Evolutionary conservation across 2,888 invertebrate species (phyloP).

Genomic region (Alitta virens): DNA sequence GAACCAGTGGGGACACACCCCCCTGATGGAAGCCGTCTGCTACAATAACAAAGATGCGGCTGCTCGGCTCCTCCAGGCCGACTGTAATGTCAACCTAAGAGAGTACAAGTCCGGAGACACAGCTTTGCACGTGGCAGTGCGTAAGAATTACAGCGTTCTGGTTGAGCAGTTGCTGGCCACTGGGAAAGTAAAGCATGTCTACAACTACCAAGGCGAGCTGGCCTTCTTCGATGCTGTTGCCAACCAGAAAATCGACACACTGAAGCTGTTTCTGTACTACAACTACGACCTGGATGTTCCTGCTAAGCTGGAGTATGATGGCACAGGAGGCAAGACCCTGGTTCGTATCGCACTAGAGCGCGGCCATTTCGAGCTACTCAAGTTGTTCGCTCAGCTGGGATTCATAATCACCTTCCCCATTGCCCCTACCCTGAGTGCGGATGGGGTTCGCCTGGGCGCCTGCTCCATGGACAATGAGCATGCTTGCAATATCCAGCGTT

Average conservation of each 20-base stretch:
- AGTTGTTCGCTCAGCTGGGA: constrained; percentile 48
- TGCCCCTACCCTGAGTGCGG: background rate
- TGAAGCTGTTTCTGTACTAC: constrained; percentile 49
- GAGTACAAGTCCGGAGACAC: constrained; percentile 56
- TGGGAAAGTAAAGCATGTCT: constrained; percentile 51
- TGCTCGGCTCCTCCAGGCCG: constrained; percentile 39
- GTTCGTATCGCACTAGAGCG: constrained; percentile 52
- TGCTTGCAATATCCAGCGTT: constrained; percentile 41
- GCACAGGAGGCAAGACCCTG: constrained; percentile 30
- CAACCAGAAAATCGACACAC: constrained; percentile 52
- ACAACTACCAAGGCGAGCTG: constrained; percentile 55
- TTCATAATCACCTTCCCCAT: constrained; percentile 33
- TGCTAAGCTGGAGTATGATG: constrained; percentile 51
- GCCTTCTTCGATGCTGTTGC: constrained; percentile 53
- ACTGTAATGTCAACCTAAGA: constrained; percentile 52
- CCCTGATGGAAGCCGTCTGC: constrained; percentile 55
- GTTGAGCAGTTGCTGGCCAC: constrained; percentile 47
- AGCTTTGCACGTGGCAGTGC: constrained; percentile 54
- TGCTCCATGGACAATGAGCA: constrained; percentile 41
- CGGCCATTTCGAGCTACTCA: constrained; percentile 51
- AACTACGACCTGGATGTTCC: constrained; percentile 55
- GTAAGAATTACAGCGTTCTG: constrained; percentile 53
- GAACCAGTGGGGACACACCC: constrained; percentile 56
- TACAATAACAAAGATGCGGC: constrained; percentile 56
- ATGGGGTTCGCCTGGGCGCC: constrained; percentile 1